A percentile compares a stretch with the other conserved stretches of the same genome.
These are phyloP conservation scores for Amblyraja radiata DNA, from an alignment of 2,797 vertebrate species.

Conservation along the genomic window DNA sequence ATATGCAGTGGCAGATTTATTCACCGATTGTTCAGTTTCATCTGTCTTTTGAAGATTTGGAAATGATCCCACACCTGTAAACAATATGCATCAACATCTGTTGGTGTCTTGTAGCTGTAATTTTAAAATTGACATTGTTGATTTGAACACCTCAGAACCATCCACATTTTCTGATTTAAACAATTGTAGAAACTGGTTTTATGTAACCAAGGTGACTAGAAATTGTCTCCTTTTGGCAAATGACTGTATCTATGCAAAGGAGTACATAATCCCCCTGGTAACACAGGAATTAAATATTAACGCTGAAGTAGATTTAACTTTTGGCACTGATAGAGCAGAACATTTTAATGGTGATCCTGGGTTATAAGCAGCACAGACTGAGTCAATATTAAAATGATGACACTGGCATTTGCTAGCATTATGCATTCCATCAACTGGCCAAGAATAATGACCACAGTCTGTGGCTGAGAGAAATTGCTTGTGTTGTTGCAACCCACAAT, in stretches of 20 bases:
- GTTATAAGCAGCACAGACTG: not conserved
- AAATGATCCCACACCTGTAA: not conserved
- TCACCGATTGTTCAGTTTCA: not conserved
- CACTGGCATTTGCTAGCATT: not conserved
- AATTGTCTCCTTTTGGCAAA: not conserved
- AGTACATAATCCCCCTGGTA: not conserved
- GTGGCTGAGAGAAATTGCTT: not conserved
- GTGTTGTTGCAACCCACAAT: not conserved
- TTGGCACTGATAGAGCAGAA: not conserved
- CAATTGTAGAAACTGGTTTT: not conserved
- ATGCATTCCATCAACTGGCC: not conserved
- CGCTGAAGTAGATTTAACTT: not conserved
- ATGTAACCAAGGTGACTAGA: not conserved
- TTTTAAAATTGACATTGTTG: not conserved
- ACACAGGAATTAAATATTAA: not conserved
- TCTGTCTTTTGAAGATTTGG: not conserved
- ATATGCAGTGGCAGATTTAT: not conserved
- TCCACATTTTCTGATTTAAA: not conserved
- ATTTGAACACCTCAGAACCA: not conserved
- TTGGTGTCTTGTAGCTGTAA: not conserved
- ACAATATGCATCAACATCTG: not conserved
- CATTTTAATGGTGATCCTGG: not conserved
- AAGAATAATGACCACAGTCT: not conserved
- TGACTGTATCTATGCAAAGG: not conserved
- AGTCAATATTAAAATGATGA: not conserved